These are phyloP conservation scores for Saccopteryx leptura DNA, from an alignment of 2,113 vertebrate species.

Conservation along the genomic window DNA sequence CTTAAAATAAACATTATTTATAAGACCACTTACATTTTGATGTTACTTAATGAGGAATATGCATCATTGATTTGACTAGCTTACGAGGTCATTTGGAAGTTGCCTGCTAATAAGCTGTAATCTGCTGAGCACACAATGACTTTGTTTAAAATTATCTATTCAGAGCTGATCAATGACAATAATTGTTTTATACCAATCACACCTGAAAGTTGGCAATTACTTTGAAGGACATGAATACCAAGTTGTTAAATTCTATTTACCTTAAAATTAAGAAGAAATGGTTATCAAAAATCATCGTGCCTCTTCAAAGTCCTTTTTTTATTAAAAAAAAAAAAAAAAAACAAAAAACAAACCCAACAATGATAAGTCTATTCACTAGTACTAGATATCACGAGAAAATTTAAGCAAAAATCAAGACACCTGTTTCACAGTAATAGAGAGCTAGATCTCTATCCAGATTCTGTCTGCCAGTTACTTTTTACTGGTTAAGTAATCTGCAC, in stretches of 20 bases:
- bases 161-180: slow-evolving; percentile 98
- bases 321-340: background rate
- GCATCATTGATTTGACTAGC: slow-evolving; percentile 99
- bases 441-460: background rate
- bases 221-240: slow-evolving; percentile 94
- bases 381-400: slow-evolving; percentile 7
- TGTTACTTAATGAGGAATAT: slow-evolving; percentile 98
- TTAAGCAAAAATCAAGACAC: background rate
- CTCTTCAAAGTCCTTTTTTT: slow-evolving; percentile 61
- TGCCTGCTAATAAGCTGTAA: slow-evolving; percentile 92
- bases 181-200: slow-evolving; percentile 97
- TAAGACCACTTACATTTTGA: slow-evolving; percentile 96
- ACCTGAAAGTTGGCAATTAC: slow-evolving; percentile 97
- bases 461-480: background rate
- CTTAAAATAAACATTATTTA: slow-evolving; percentile 99
- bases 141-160: slow-evolving; percentile 99
- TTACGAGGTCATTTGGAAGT: slow-evolving; percentile 99
- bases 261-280: slow-evolving; percentile 82
- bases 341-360: too few relatives aligned
- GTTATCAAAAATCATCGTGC: background rate
- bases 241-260: slow-evolving; percentile 67
- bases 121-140: slow-evolving; percentile 97
- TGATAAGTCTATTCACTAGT: background rate
- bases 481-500: background rate
- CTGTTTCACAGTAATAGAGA: background rate